Evolutionary conservation across 2,888 invertebrate species (phyloP).

Genomic region (Spodoptera exigua): DNA sequence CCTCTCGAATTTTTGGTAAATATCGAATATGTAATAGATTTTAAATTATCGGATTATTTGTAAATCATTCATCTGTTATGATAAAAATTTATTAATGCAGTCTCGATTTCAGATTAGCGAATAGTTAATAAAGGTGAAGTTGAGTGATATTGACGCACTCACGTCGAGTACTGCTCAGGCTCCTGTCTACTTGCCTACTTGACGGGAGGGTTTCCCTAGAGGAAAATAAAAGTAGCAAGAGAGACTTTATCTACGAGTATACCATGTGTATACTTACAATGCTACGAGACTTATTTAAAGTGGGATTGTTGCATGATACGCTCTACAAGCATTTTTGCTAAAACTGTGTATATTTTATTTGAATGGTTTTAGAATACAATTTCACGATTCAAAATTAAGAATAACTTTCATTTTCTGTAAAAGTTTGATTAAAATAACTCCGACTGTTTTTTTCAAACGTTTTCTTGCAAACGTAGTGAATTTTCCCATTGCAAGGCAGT

Average conservation of each 20-base stretch:
- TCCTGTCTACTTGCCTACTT: slow-evolving; percentile 26
- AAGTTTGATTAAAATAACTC: too few species aligned
- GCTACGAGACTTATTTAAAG: neutral
- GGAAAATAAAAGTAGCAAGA: slow-evolving; percentile 22
- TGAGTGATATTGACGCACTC: slow-evolving; percentile 32
- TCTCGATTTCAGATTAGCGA: neutral
- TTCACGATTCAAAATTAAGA: neutral
- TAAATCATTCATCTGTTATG: neutral
- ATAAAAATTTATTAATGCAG: too few species aligned
- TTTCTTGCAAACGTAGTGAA: slow-evolving; percentile 41
- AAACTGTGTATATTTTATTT: too few species aligned
- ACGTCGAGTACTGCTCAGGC: slow-evolving; percentile 12
- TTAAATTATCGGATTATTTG: too few species aligned
- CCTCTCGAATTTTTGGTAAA: too few species aligned
- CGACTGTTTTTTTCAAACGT: slow-evolving; percentile 14
- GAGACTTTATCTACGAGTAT: too few species aligned
- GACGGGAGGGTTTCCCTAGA: slow-evolving; percentile 19
- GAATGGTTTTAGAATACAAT: too few species aligned
- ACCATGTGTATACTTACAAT: neutral
- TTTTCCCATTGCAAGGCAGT: slow-evolving; percentile 70
- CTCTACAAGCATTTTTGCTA: neutral
- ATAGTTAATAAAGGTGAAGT: slow-evolving; percentile 18
- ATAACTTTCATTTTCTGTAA: neutral
- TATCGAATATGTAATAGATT: too few species aligned
- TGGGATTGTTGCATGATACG: neutral